These are phyloP conservation scores for Ceratotherium simum DNA, from an alignment of 2,113 vertebrate species.

Conservation along the genomic window DNA sequence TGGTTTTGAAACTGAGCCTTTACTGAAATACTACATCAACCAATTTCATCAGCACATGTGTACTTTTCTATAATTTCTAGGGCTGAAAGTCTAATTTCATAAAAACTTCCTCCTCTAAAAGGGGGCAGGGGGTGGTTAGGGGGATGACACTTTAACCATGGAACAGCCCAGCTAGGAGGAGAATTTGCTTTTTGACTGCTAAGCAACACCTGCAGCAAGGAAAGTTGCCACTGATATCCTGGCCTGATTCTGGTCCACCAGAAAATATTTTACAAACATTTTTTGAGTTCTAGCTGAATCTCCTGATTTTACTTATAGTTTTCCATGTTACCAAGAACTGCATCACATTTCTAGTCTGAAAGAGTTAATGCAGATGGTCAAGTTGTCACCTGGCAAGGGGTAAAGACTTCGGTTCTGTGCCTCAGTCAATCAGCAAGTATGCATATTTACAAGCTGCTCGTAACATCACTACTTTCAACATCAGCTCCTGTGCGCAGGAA, in stretches of 20 bases:
- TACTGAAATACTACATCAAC: conserved; percentile 50
- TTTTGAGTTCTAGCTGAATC: neutral
- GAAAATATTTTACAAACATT: conserved; percentile 36
- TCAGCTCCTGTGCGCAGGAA: neutral
- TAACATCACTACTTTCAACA: conserved; percentile 15
- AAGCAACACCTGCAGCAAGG: neutral
- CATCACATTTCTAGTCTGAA: neutral
- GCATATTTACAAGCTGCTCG: conserved; percentile 27
- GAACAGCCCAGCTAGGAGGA: neutral
- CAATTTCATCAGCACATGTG: conserved; percentile 43
- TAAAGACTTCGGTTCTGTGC: neutral
- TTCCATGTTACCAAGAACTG: neutral
- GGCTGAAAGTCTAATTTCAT: conserved; percentile 32
- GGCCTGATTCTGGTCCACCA: neutral
- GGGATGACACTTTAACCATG: neutral
- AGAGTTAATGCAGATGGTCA: neutral
- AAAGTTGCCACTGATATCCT: neutral
- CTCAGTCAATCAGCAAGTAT: neutral
- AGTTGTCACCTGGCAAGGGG: neutral
- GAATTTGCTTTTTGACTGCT: neutral
- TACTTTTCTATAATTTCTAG: neutral
- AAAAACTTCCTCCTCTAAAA: conserved; percentile 16
- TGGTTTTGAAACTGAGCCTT: conserved; percentile 58
- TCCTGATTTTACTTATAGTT: neutral
- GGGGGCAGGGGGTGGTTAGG: neutral